phyloP scores from a whole-genome alignment of 92 coral and sea anemone genomes.

The Parazoanthus swiftii region DNA sequence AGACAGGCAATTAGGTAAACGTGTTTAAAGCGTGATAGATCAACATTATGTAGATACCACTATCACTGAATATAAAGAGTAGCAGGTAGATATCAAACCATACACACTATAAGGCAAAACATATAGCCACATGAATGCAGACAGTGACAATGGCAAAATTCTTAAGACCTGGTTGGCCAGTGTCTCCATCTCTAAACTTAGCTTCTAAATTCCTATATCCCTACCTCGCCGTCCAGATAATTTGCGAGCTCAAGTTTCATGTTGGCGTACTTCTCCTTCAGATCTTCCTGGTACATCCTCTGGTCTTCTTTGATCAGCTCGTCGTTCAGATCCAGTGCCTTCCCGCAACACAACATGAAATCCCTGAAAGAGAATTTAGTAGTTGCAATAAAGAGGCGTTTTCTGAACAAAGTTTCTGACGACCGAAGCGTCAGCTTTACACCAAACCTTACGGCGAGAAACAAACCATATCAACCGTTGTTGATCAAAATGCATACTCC shows the following conservation, averaged over 20 bases:
- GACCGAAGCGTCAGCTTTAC: too few relatives aligned
- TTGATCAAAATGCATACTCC: too few relatives aligned
- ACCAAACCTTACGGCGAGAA: too few relatives aligned
- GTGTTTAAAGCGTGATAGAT: too few relatives aligned
- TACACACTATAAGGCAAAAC: not conserved
- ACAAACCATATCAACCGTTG: too few relatives aligned
- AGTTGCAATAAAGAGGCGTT: not conserved
- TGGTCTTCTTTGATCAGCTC: slow-evolving; percentile 93
- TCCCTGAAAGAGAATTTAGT: slow-evolving; percentile 56
- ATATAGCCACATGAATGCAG: not conserved
- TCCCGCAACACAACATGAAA: slow-evolving; percentile 85
- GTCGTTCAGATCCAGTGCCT: slow-evolving; percentile 84
- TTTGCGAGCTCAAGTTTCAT: slow-evolving; percentile 75
- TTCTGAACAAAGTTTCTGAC: too few relatives aligned
- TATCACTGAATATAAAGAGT: not conserved
- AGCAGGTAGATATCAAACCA: not conserved
- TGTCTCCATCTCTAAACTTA: not conserved
- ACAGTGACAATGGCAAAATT: not conserved
- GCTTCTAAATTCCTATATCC: not conserved
- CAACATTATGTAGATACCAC: not conserved
- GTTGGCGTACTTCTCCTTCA: slow-evolving; percentile 82
- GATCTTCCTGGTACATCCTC: slow-evolving; percentile 88
- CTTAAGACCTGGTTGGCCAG: not conserved
- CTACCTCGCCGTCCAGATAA: slow-evolving; percentile 86
- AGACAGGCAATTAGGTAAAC: too few relatives aligned